Evolutionary conservation across 35 echinoderm and acorn worm genomes (phyloP), one percentile per base, ranked within the genome.

Genomic region (Eucidaris tribuloides): DNA sequence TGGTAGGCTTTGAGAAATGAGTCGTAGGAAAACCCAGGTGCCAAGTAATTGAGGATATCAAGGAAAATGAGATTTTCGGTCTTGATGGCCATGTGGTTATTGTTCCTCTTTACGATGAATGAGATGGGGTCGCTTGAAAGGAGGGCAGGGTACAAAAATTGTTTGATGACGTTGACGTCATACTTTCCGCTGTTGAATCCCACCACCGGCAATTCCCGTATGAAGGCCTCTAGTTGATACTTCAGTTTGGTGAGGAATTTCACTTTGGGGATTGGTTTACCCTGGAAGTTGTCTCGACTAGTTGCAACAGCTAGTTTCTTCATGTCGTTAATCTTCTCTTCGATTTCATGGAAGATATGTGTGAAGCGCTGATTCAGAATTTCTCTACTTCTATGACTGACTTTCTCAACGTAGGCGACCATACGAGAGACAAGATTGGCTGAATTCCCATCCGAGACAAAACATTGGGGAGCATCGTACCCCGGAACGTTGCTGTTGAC

Each of bases 1-100:
- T 83, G 45, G 42, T 83, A 89, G 3, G 87, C 87, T 37, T 82
- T 55, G 0, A 89, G 46, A 43, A 89, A 89, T 24, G 18, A 15
- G 13, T 55, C 46, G 22, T 89, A 89, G 17, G 39, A 52, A 68
- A 40, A 89, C 15, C 62, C 62, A 0, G 86, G 86, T 20, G 86
- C 86, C 17, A 89, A n/a, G 45, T 45, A 89, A 41, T 89, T 83
- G 5, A 30, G 40, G 33, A 89, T 89, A 44, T 89, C 79, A 14
- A 89, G 34, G 18, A 89, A 82, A 18, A 14, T 52, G 4, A 89
- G 57, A 5, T 38, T 27, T 72, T 83, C 70, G 1, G 58, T 65
- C 4, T 45, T 66, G 29, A 83, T n/a, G 4, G 38, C 82, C 87
- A 89, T 57, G 28, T 74, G 68, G 54, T 63, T 31, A 38, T 48